A percentile compares a stretch with the other conserved stretches of the same genome.
These are phyloP conservation scores for Stigmatopora nigra DNA, from an alignment of 2,113 vertebrate species.

Conservation along the genomic window DNA sequence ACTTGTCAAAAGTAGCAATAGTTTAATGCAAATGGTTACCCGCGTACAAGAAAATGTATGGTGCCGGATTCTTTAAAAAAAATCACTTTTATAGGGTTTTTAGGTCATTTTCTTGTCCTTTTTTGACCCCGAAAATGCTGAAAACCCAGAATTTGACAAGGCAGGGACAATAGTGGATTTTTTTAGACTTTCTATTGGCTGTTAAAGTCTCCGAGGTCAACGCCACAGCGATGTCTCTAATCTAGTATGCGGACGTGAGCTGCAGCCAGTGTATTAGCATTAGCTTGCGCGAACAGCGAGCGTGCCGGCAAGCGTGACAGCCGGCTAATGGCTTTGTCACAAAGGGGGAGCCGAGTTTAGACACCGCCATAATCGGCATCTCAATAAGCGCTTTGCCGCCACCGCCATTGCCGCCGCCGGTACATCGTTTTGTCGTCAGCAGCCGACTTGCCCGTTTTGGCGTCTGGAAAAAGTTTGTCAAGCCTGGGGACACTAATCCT, in stretches of 20 bases:
- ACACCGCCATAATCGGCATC: constrained; percentile 65
- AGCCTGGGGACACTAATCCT: not conserved
- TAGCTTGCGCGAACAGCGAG: constrained; percentile 51
- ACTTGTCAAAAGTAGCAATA: too few relatives aligned
- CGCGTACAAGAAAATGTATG: too few relatives aligned
- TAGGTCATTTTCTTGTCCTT: too few relatives aligned
- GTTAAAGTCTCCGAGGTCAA: constrained; percentile 38
- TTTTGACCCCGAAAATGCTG: not conserved
- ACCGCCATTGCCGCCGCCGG: constrained; percentile 37
- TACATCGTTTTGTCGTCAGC: constrained; percentile 45
- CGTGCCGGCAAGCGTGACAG: constrained; percentile 55
- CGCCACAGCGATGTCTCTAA: constrained; percentile 30
- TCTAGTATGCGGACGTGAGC: constrained; percentile 47
- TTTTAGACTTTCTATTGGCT: constrained; percentile 13
- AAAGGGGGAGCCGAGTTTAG: constrained; percentile 59
- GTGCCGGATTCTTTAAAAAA: too few relatives aligned
- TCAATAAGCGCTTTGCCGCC: constrained; percentile 53
- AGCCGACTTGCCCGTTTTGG: not conserved
- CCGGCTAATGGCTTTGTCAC: constrained; percentile 65
- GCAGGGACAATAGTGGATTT: not conserved
- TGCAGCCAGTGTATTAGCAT: constrained; percentile 57
- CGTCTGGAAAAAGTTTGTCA: not conserved
- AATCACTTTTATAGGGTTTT: too few relatives aligned
- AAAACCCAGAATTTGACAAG: not conserved
- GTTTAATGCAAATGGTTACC: too few relatives aligned